A percentile compares a stretch with the other conserved stretches of the same genome.
These are phyloP conservation scores for Babylonia areolata DNA, from an alignment of 1,140 invertebrate genomes.

Conservation along the genomic window DNA sequence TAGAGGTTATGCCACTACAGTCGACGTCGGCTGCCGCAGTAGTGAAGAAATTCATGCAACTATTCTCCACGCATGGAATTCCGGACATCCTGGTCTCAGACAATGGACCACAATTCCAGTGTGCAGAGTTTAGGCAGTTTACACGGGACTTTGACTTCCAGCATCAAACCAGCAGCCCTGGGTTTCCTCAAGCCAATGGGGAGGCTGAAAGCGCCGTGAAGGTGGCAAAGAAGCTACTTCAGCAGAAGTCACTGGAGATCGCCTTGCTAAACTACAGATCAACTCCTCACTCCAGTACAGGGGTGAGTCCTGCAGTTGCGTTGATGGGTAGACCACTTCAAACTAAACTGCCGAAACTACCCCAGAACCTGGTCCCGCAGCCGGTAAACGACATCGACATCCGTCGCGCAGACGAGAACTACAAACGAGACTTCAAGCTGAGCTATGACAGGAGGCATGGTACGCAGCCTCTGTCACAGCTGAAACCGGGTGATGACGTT, in stretches of 20 bases:
- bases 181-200: constrained; percentile 52
- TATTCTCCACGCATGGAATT: constrained; percentile 55
- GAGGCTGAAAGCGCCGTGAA: constrained; percentile 50
- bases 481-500: constrained; percentile 15
- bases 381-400: not conserved
- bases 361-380: constrained; percentile 1
- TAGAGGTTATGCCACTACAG: constrained; percentile 39
- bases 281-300: constrained; percentile 24
- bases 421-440: not conserved
- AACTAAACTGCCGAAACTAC: constrained; percentile 21
- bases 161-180: constrained; percentile 48
- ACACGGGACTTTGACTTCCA: constrained; percentile 47
- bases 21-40: constrained; percentile 39
- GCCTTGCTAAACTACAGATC: constrained; percentile 18
- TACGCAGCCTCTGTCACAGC: not conserved
- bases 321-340: constrained; percentile 5
- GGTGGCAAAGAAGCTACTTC: constrained; percentile 44
- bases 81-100: constrained; percentile 50
- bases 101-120: constrained; percentile 57
- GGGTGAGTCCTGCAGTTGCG: not conserved
- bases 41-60: constrained; percentile 42
- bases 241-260: not conserved
- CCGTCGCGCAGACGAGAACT: not conserved
- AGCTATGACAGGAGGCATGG: constrained; percentile 22
- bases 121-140: constrained; percentile 53